These are phyloP conservation scores for Troglohyphantes excavatus DNA, from an alignment of 2,888 invertebrate species.

Conservation along the genomic window DNA sequence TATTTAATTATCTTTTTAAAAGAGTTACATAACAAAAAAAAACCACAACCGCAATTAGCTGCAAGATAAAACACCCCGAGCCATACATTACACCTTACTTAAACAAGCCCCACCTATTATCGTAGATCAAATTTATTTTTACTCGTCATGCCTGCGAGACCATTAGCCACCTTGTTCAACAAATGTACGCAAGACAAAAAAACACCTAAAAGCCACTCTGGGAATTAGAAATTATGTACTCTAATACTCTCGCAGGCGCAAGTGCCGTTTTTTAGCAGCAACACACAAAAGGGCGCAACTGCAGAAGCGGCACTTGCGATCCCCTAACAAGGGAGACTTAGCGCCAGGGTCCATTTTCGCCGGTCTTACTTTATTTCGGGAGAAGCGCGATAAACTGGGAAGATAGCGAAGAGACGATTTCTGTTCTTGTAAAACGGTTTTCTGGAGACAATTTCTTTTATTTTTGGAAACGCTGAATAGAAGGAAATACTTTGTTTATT, in stretches of 20 bases:
- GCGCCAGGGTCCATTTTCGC: conserved; percentile 20
- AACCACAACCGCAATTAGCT: no score
- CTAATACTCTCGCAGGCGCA: background rate
- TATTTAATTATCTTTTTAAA: no score
- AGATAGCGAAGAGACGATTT: conserved; percentile 41
- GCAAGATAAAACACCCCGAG: background rate
- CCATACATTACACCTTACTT: background rate
- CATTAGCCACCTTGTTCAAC: background rate
- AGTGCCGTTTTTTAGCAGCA: background rate
- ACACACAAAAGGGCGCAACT: background rate
- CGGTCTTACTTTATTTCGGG: conserved; percentile 44
- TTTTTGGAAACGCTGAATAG: conserved; percentile 58
- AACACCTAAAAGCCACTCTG: background rate
- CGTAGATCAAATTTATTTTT: background rate
- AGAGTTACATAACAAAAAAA: no score
- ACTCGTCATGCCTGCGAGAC: background rate
- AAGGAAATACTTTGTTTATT: background rate
- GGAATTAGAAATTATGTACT: background rate
- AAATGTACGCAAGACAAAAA: background rate
- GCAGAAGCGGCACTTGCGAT: background rate
- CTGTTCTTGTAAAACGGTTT: conserved; percentile 52
- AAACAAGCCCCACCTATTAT: background rate
- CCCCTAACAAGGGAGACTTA: background rate
- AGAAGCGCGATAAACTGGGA: conserved; percentile 15
- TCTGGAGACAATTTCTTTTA: conserved; percentile 55